Conservation (phyloP, 2,888 invertebrate species). For the Hemaris fuciformis region DNA sequence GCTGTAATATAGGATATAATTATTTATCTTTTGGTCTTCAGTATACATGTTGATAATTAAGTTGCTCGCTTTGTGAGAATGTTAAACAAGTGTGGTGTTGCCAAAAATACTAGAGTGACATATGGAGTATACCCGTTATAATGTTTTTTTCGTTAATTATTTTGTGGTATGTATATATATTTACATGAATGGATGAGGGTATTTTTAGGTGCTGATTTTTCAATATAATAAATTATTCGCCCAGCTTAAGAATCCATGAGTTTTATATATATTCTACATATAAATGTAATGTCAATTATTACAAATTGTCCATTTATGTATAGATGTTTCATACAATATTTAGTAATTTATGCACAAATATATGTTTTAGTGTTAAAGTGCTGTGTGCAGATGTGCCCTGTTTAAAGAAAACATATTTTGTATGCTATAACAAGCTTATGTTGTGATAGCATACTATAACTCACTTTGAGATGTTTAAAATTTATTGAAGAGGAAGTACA, state of each 20-base stretch:
- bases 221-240: constrained; percentile 19
- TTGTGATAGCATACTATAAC: too few species aligned
- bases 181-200: constrained; percentile 37
- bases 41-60: neutral
- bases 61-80: neutral
- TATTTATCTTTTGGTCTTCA: neutral
- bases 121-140: neutral
- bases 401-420: neutral
- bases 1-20: neutral
- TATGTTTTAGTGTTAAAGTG: constrained; percentile 8
- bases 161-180: constrained; percentile 20
- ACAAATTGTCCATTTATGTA: constrained; percentile 26
- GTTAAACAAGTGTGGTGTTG: neutral
- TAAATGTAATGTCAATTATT: constrained; percentile 29
- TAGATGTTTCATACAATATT: constrained; percentile 22
- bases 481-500: too few species aligned
- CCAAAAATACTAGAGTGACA: neutral
- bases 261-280: constrained; percentile 13
- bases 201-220: constrained; percentile 40
- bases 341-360: constrained; percentile 31
- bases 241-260: constrained; percentile 30
- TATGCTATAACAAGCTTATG: neutral
- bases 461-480: too few species aligned
- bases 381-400: neutral
- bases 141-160: neutral